phyloP scores from a whole-genome alignment of 1,140 invertebrate genomes.

The Euura saliciscinereae region DNA sequence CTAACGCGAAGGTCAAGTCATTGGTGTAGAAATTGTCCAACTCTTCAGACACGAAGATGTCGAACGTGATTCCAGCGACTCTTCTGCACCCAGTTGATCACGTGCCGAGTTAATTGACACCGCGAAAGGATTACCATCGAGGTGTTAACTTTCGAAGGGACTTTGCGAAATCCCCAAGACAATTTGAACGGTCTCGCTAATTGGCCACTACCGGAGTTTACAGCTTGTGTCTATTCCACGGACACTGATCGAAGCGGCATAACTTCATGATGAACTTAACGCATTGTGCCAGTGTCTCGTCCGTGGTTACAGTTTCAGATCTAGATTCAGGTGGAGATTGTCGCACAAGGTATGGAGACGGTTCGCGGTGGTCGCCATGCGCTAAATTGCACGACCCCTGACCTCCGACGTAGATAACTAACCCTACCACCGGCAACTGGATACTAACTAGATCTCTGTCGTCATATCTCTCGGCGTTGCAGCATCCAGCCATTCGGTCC shows the following conservation, averaged over 20 bases:
- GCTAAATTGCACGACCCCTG: neutral
- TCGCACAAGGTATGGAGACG: neutral
- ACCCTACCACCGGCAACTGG: neutral
- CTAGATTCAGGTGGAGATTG: no score
- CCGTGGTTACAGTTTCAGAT: no score
- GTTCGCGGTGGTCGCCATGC: neutral
- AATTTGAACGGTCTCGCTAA: no score
- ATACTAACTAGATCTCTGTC: conserved; percentile 32
- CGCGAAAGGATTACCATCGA: neutral
- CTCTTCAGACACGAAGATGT: neutral
- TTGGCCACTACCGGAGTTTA: no score
- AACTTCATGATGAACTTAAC: no score
- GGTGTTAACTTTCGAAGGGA: no score
- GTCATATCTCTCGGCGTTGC: conserved; percentile 29
- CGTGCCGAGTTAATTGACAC: neutral
- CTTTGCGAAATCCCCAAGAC: no score
- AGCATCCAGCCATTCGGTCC: neutral
- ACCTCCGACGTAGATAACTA: neutral
- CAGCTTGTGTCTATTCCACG: no score
- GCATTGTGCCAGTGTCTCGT: no score
- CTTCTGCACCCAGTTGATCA: neutral
- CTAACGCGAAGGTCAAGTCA: no score
- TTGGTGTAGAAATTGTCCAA: no score
- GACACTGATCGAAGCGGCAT: no score
- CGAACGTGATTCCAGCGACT: neutral